These are phyloP conservation scores for Caenorhabditis afra DNA, from an alignment of 2,888 invertebrate genomes.

Conservation along the genomic window DNA sequence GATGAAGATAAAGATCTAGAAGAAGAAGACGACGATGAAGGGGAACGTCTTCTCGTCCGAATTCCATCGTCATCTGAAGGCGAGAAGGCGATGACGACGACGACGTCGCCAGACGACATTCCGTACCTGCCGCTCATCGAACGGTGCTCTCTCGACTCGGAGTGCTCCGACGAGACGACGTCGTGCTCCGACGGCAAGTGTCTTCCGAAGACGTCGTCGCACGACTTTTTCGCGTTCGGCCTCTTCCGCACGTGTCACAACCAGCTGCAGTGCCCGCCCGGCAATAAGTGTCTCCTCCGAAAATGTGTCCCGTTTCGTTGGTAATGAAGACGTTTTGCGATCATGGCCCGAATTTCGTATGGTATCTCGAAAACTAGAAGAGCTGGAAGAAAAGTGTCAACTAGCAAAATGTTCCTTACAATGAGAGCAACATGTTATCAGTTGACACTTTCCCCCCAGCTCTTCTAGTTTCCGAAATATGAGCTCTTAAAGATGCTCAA, in stretches of 20 bases:
- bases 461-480: too few relatives aligned
- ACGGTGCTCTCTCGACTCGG: slow-evolving; percentile 27
- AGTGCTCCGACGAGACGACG: slow-evolving; percentile 21
- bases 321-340: too few relatives aligned
- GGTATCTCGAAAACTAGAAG: too few relatives aligned
- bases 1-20: too few relatives aligned
- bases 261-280: slow-evolving; percentile 23
- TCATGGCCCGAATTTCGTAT: too few relatives aligned
- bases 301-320: slow-evolving; percentile 38
- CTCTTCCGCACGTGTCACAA: slow-evolving; percentile 13
- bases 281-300: slow-evolving; percentile 11
- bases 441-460: too few relatives aligned
- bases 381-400: too few relatives aligned
- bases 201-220: slow-evolving; percentile 1
- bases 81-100: neutral
- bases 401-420: too few relatives aligned
- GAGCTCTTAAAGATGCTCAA: too few relatives aligned
- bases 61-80: neutral
- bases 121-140: slow-evolving; percentile 41
- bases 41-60: neutral
- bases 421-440: too few relatives aligned
- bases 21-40: slow-evolving; percentile 11
- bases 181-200: slow-evolving; percentile 36
- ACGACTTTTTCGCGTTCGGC: neutral
- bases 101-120: slow-evolving; percentile 11